Percentiles rank a stretch among this genome's conserved stretches.
These are phyloP conservation scores for Bucorvus abyssinicus DNA, from an alignment of 2,797 vertebrate species.

Conservation along the genomic window DNA sequence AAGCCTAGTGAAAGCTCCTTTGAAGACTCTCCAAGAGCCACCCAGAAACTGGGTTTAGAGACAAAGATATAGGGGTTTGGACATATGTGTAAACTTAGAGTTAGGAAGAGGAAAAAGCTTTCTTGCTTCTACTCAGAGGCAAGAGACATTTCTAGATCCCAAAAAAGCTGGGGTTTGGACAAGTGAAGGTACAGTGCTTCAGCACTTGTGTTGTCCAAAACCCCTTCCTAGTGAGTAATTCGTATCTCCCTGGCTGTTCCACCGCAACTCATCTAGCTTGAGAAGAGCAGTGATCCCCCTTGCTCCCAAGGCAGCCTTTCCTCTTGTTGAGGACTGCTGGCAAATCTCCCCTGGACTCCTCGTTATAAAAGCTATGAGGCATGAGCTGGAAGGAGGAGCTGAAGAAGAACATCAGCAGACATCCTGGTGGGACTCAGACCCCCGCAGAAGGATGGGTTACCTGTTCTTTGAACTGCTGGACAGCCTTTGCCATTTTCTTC, in stretches of 20 bases:
- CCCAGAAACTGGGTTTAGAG: background rate
- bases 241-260: background rate
- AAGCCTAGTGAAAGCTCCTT: background rate
- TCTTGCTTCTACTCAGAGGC: background rate
- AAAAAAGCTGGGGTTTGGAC: background rate
- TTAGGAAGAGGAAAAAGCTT: background rate
- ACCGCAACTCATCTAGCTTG: background rate
- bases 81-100: background rate
- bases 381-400: background rate
- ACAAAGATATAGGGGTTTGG: background rate
- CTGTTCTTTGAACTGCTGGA: constrained; percentile 56
- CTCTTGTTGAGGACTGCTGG: background rate
- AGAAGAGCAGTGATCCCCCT: background rate
- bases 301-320: background rate
- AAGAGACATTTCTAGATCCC: background rate
- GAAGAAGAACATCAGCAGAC: background rate
- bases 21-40: background rate
- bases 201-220: background rate
- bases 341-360: background rate
- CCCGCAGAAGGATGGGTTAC: background rate
- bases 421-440: background rate
- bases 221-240: background rate
- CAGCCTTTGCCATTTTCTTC: constrained; percentile 50
- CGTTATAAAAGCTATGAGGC: background rate
- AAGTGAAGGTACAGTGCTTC: background rate